A percentile compares a stretch with the other conserved stretches of the same genome.
phyloP scores from a whole-genome alignment of 2,113 vertebrate species.

The Columba janthina region DNA sequence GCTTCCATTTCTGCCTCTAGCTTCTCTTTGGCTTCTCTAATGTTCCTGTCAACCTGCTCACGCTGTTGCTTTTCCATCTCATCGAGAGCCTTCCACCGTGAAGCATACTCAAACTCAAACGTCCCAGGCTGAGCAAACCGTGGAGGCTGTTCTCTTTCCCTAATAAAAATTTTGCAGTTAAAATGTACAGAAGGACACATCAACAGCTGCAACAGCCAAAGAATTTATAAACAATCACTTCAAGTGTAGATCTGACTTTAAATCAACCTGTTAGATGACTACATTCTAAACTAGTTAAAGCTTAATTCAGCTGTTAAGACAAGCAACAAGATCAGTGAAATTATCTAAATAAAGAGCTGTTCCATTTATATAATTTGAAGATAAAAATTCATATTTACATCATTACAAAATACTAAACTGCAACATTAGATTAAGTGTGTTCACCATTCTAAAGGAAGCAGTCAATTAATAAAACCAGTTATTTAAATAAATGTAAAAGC shows the following conservation, averaged over 20 bases:
- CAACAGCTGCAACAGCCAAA: background rate
- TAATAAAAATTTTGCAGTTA: constrained; percentile 64
- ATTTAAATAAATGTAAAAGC: background rate
- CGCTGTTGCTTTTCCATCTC: constrained; percentile 97
- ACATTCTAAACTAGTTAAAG: background rate
- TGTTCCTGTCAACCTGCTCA: constrained; percentile 94
- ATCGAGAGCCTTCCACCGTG: constrained; percentile 96
- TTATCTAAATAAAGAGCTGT: background rate
- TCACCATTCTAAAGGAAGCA: background rate
- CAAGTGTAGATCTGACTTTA: background rate
- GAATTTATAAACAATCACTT: background rate
- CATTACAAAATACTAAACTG: background rate
- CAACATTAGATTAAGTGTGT: background rate
- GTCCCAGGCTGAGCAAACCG: constrained; percentile 96
- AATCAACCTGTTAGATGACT: background rate
- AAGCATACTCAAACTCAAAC: constrained; percentile 98
- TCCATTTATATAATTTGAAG: background rate
- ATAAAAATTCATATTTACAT: background rate
- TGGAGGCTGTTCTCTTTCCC: constrained; percentile 90
- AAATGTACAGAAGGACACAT: constrained; percentile 33
- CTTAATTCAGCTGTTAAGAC: background rate
- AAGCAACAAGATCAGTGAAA: background rate
- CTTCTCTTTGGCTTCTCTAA: constrained; percentile 94
- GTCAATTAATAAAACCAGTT: background rate
- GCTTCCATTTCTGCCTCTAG: constrained; percentile 98